These are phyloP conservation scores for Notiomystis cincta DNA, from an alignment of 2,113 vertebrate species.

Conservation along the genomic window DNA sequence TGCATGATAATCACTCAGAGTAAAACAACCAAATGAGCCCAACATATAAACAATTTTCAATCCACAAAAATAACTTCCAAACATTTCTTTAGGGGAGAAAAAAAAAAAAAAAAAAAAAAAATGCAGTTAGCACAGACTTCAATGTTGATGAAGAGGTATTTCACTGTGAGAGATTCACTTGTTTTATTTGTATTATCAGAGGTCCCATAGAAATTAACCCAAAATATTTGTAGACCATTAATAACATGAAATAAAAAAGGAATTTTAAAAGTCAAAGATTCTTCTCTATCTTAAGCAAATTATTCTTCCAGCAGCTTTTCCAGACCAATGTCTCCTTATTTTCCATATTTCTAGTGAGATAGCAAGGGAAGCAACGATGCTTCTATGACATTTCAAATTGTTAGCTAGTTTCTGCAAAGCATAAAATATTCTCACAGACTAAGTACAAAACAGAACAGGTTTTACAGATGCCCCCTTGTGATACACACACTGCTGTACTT, in stretches of 20 bases:
- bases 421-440: not conserved
- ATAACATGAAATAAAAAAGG: not conserved
- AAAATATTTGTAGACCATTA: not conserved
- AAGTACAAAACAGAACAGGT: accelerated
- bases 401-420: not conserved
- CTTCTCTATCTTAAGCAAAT: not conserved
- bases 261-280: not conserved
- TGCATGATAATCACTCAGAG: not conserved
- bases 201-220: accelerated
- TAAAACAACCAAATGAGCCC: accelerated
- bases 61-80: not conserved
- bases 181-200: not conserved
- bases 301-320: not conserved
- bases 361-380: accelerated
- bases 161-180: not conserved
- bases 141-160: not conserved
- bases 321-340: not conserved
- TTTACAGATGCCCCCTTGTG: not conserved
- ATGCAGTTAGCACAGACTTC: not conserved
- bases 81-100: not conserved
- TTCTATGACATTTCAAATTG: not conserved
- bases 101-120: not conserved
- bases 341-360: not conserved
- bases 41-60: not conserved
- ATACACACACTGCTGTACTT: not conserved